A percentile compares a stretch with the other conserved stretches of the same genome.
phyloP scores from a whole-genome alignment of 2,113 vertebrate genomes.

The Xiphophorus hellerii region DNA sequence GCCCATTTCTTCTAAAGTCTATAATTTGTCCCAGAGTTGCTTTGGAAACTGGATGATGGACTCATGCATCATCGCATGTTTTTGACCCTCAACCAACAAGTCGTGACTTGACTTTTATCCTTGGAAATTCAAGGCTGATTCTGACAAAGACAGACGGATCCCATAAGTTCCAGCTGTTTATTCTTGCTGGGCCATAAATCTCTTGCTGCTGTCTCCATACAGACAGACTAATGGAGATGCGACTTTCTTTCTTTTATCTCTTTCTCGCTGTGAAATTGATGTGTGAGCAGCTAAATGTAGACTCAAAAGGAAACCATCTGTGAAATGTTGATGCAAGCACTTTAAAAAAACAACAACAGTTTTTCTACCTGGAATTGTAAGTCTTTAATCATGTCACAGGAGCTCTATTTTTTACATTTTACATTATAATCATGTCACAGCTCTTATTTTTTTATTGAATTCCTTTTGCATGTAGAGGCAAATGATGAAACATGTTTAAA shows the following conservation, averaged over 20 bases:
- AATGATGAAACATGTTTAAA: background rate
- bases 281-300: slow-evolving; percentile 47
- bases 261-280: slow-evolving; percentile 54
- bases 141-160: slow-evolving; percentile 60
- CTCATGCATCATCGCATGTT: slow-evolving; percentile 11
- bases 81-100: slow-evolving; percentile 33
- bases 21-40: slow-evolving; percentile 3
- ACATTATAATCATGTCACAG: too few species aligned
- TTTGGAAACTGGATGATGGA: slow-evolving; percentile 13
- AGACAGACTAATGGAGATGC: slow-evolving; percentile 68
- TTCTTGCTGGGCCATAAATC: slow-evolving; percentile 58
- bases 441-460: background rate
- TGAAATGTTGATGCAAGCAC: slow-evolving; percentile 54
- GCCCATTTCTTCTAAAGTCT: background rate
- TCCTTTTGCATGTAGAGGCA: background rate
- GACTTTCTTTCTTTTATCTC: slow-evolving; percentile 56
- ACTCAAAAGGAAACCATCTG: slow-evolving; percentile 49
- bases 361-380: slow-evolving; percentile 38
- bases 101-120: slow-evolving; percentile 42
- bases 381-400: slow-evolving; percentile 46
- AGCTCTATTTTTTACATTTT: too few species aligned
- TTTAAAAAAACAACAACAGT: too few species aligned
- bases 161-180: slow-evolving; percentile 75
- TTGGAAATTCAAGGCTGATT: slow-evolving; percentile 47
- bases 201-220: slow-evolving; percentile 48